Base-by-base conservation (phyloP, 2,113 vertebrate genomes). In the Electrona antarctica region DNA sequence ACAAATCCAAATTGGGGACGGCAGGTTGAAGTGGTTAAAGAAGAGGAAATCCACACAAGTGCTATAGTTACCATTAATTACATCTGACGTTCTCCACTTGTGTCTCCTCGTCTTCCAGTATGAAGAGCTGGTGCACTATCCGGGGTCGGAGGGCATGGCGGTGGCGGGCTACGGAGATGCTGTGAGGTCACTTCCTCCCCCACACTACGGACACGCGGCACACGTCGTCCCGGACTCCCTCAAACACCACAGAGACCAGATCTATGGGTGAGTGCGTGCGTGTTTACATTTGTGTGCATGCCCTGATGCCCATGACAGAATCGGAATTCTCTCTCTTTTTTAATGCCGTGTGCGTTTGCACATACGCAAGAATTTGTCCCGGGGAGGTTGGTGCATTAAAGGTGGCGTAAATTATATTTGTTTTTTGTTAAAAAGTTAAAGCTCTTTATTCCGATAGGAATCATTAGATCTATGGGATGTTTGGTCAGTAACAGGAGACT, bases 91-190 rank as follows among this genome's bases (percentile, higher is more conserved):
- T 57, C 47, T 60, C 8, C 50, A 15, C 47, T 33, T 52, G 0
- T 65, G 6, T 52, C 8, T 62, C 7, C 49, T 85, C 74, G 65
- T 79, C 80, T 88, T 77, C 73, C 87, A 93, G 93, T 94, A 94
- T 94, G 93, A 94, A 90, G 92, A 94, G 62, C 85, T 93, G 92
- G 79, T 93, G 88, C 92, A 94, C 82, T 94, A 93, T 87, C 88
- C 92, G 74, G 93, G 92, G 88, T 91, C 92, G 77, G 93, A 93
- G 84, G 84, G 61, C 87, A 91, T 93, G 89, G 71, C 90, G 21
- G 28, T 93, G 91, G 93, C 90, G 83, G 92, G 87, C n/a, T 94
- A 93, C 68, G 87, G 87, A 50, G 92, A 94, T 4, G 86, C 86
- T 10, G 87, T 93, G 87, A 91, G 93, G 85, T 79, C 87, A 7